Conservation (phyloP, 2,888 invertebrate species). For the Matsumyia berberina region DNA sequence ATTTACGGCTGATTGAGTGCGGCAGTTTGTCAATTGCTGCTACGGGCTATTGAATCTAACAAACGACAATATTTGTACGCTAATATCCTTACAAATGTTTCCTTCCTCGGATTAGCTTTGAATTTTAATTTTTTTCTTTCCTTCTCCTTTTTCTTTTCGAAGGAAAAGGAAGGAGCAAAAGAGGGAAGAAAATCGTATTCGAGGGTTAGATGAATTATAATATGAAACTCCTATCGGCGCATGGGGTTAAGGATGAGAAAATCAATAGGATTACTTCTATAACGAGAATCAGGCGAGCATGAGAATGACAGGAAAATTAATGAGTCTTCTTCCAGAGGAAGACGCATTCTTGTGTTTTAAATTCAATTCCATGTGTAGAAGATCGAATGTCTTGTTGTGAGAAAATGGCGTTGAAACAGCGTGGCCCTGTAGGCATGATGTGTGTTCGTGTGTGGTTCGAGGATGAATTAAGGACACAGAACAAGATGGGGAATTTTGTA, state of each 20-base stretch:
- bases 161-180: slow-evolving; percentile 18
- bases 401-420: slow-evolving; percentile 53
- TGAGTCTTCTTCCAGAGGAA: slow-evolving; percentile 52
- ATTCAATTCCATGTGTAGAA: slow-evolving; percentile 53
- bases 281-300: slow-evolving; percentile 51
- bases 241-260: slow-evolving; percentile 29
- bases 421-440: slow-evolving; percentile 37
- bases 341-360: slow-evolving; percentile 70
- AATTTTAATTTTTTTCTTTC: slow-evolving; percentile 54
- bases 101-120: slow-evolving; percentile 36
- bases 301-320: slow-evolving; percentile 73
- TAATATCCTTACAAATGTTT: slow-evolving; percentile 54
- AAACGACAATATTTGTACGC: slow-evolving; percentile 52
- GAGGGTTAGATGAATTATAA: slow-evolving; percentile 36
- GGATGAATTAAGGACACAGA: slow-evolving; percentile 33
- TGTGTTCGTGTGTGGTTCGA: no score
- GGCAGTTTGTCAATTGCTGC: slow-evolving; percentile 70
- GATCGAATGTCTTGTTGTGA: slow-evolving; percentile 61
- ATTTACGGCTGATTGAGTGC: slow-evolving; percentile 67
- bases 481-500: neutral
- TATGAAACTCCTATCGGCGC: slow-evolving; percentile 20
- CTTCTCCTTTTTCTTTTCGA: neutral
- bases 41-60: slow-evolving; percentile 65
- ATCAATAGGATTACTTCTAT: slow-evolving; percentile 66
- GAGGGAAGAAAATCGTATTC: slow-evolving; percentile 4